Evolutionary conservation across 2,888 invertebrate genomes (phyloP), one percentile per base, ranked within the genome.

Genomic region (Brachylomia viminalis): DNA sequence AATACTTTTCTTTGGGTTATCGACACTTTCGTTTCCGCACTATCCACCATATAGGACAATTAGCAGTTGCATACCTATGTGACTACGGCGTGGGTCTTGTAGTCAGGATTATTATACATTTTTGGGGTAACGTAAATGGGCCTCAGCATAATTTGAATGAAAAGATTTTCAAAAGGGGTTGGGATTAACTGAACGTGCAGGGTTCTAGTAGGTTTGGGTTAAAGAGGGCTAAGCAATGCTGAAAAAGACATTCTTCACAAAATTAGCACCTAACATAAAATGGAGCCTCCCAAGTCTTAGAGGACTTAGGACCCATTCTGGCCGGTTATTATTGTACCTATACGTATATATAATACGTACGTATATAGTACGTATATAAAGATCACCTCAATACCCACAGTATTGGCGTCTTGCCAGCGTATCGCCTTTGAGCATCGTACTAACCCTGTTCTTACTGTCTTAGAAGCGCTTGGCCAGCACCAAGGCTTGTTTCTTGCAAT

Each of bases 331-430:
- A 75, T 70, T 59, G 15, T 52, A n/a, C n/a, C n/a, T n/a, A 66
- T 15, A 64, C 56, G n/a, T 27, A 33, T 75, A 71, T 69, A 58
- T 73, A 65, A 59, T 47, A 23, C 27, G 42, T 27, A n/a, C 47
- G 59, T 70, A 66, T n/a, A n/a, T n/a, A n/a, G n/a, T n/a, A n/a
- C n/a, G n/a, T n/a, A 75, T 75, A 80, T 79, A 80, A 80, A 80
- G 75, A 80, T 75, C 65, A 80, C 59, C 75, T 66, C 81, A 54
- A 80, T 80, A 79, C 42, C 78, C 38, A 58, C 47, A 64, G 52
- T 67, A 76, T 68, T 76, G 82, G 80, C 81, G 45, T 47, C 52
- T 64, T 75, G 76, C 80, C 81, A 80, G 61, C 58, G 27, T 81
- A 76, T 81, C 80, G 70, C 67, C 17, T 71, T 71, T 76, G 66